Conservation (phyloP, 2,888 invertebrate species). For the Drosophila infuscata region DNA sequence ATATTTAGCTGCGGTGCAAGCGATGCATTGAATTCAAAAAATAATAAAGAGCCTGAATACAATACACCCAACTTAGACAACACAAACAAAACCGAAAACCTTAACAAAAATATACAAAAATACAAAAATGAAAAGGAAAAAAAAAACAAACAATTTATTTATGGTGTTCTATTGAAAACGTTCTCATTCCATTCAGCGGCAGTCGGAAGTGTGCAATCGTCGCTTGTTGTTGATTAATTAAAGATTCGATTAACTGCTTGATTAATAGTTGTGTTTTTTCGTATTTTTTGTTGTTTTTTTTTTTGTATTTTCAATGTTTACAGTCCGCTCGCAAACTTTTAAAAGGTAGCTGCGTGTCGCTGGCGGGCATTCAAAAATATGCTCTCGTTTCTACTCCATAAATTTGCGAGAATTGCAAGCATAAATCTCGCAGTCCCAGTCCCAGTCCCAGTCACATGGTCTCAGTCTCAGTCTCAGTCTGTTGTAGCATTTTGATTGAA, state of each 20-base stretch:
- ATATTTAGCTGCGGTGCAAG: slow-evolving; percentile 34
- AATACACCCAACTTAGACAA: slow-evolving; percentile 12
- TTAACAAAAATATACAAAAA: slow-evolving; percentile 3
- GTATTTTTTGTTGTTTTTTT: background rate
- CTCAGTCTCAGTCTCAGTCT: slow-evolving; percentile 1
- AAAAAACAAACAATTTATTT: slow-evolving; percentile 34
- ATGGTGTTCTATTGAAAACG: slow-evolving; percentile 27
- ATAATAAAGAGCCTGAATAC: slow-evolving; percentile 24
- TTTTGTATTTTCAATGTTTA: slow-evolving; percentile 21
- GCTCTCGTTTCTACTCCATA: slow-evolving; percentile 24
- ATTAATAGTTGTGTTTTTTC: slow-evolving; percentile 44
- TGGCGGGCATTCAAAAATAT: background rate
- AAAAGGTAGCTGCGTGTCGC: slow-evolving; percentile 8
- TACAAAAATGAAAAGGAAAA: background rate
- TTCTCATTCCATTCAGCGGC: slow-evolving; percentile 31
- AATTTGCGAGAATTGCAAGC: slow-evolving; percentile 28
- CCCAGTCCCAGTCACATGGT: background rate
- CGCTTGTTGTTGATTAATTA: slow-evolving; percentile 52
- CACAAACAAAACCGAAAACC: slow-evolving; percentile 1
- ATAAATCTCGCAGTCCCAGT: slow-evolving; percentile 15
- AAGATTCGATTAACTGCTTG: slow-evolving; percentile 58
- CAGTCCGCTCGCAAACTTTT: slow-evolving; percentile 11
- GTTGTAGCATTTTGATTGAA: slow-evolving; percentile 65
- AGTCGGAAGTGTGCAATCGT: slow-evolving; percentile 54
- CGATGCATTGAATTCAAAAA: slow-evolving; percentile 31